Evolutionary conservation across 2,113 vertebrate species (phyloP).

Genomic region (Scophthalmus maximus): DNA sequence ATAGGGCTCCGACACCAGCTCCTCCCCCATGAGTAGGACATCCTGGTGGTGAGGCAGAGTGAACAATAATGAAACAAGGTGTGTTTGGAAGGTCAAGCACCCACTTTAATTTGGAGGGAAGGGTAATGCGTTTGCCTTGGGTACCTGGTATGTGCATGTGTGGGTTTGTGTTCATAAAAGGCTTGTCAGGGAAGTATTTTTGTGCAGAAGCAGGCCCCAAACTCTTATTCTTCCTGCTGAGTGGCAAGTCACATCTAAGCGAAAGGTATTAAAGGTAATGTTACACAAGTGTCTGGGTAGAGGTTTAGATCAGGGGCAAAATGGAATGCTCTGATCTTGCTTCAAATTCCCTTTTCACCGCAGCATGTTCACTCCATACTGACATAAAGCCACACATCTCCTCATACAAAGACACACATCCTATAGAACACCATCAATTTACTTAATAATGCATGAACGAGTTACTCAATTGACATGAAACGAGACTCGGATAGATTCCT

Average conservation of each 20-base stretch:
- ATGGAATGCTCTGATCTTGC: slow-evolving; percentile 47
- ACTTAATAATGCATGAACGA: slow-evolving; percentile 81
- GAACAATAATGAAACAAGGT: slow-evolving; percentile 1
- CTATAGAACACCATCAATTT: slow-evolving; percentile 72
- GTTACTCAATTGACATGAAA: slow-evolving; percentile 76
- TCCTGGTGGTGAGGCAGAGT: slow-evolving; percentile 81
- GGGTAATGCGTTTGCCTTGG: slow-evolving; percentile 53
- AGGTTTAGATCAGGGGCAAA: slow-evolving; percentile 7
- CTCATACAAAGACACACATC: slow-evolving; percentile 54
- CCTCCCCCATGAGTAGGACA: slow-evolving; percentile 93
- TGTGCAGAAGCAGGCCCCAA: slow-evolving; percentile 13
- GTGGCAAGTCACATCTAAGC: slow-evolving; percentile 36
- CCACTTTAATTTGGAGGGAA: slow-evolving; percentile 52
- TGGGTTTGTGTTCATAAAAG: slow-evolving; percentile 47
- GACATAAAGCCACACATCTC: slow-evolving; percentile 35
- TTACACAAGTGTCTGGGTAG: slow-evolving; percentile 18
- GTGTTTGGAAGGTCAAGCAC: slow-evolving; percentile 56
- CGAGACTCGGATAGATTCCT: slow-evolving; percentile 70
- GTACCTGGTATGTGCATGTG: slow-evolving; percentile 41
- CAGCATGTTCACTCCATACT: slow-evolving; percentile 30
- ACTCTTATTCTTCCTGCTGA: slow-evolving; percentile 27
- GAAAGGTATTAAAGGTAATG: slow-evolving; percentile 46
- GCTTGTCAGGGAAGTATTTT: slow-evolving; percentile 31
- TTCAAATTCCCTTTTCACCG: slow-evolving; percentile 49
- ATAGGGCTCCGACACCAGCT: slow-evolving; percentile 90